Conservation (phyloP, 2,797 vertebrate species). For the Naso thynnoides region DNA sequence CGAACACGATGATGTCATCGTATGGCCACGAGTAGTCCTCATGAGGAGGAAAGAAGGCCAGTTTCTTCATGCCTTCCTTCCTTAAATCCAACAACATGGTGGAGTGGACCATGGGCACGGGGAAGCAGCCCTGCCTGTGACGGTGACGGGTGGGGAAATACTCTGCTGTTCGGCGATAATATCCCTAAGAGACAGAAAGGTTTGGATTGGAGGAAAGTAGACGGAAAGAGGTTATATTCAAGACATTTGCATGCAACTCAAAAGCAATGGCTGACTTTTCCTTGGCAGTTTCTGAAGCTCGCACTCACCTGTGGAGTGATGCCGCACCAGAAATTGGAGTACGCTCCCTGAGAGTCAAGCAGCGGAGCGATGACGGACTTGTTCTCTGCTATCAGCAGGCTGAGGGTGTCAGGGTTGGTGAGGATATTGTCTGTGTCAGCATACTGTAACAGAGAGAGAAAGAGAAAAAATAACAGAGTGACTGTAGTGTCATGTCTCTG, state of each 20-base stretch:
- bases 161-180: slow-evolving; percentile 94
- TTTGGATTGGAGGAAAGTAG: not conserved
- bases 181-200: slow-evolving; percentile 84
- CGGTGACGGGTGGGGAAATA: slow-evolving; percentile 96
- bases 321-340: slow-evolving; percentile 98
- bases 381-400: slow-evolving; percentile 89
- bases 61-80: slow-evolving; percentile 84
- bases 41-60: slow-evolving; percentile 94
- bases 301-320: slow-evolving; percentile 93
- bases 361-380: slow-evolving; percentile 94
- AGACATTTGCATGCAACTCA: not conserved
- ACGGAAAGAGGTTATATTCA: not conserved
- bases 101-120: slow-evolving; percentile 96
- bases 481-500: not conserved
- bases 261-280: not conserved
- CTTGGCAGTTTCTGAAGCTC: not conserved
- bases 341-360: slow-evolving; percentile 95
- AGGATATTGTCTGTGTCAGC: slow-evolving; percentile 94
- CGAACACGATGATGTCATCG: slow-evolving; percentile 96
- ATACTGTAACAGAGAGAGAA: slow-evolving; percentile 80
- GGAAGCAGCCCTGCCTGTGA: slow-evolving; percentile 90
- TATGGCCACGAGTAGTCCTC: slow-evolving; percentile 95
- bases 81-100: slow-evolving; percentile 91
- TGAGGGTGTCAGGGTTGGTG: slow-evolving; percentile 91
- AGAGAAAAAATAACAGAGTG: not conserved